These are phyloP conservation scores for Chinchilla lanigera DNA, from an alignment of 2,113 vertebrate genomes.

Conservation along the genomic window DNA sequence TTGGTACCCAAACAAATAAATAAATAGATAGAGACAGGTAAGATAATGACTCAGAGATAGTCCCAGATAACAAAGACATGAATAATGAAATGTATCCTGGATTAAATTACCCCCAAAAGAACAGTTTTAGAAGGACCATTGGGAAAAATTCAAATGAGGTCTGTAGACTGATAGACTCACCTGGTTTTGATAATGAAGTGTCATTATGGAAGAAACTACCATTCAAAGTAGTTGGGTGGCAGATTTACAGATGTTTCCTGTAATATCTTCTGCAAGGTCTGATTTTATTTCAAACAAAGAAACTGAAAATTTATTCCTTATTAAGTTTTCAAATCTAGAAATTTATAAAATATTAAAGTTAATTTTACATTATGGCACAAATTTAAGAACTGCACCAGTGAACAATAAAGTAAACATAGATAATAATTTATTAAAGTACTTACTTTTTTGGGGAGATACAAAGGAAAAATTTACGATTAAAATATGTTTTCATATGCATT, in stretches of 20 bases:
- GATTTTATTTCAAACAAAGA: neutral
- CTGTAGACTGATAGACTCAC: neutral
- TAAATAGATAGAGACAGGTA: too few relatives aligned
- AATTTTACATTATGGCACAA: neutral
- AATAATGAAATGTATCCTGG: neutral
- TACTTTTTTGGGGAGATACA: neutral
- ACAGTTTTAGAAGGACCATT: neutral
- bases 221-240: neutral
- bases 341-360: neutral
- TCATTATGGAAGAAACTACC: neutral
- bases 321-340: neutral
- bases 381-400: neutral
- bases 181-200: neutral
- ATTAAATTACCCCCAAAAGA: neutral
- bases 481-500: neutral
- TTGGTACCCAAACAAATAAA: too few relatives aligned
- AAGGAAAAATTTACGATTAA: neutral
- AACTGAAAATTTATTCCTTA: neutral
- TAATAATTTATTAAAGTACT: neutral
- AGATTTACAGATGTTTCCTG: neutral
- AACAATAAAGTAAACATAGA: neutral
- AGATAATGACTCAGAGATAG: neutral
- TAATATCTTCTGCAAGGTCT: neutral
- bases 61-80: neutral
- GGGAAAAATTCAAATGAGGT: neutral